Evolutionary conservation across 2,888 invertebrate genomes (phyloP).

Genomic region (Diadromus collaris): DNA sequence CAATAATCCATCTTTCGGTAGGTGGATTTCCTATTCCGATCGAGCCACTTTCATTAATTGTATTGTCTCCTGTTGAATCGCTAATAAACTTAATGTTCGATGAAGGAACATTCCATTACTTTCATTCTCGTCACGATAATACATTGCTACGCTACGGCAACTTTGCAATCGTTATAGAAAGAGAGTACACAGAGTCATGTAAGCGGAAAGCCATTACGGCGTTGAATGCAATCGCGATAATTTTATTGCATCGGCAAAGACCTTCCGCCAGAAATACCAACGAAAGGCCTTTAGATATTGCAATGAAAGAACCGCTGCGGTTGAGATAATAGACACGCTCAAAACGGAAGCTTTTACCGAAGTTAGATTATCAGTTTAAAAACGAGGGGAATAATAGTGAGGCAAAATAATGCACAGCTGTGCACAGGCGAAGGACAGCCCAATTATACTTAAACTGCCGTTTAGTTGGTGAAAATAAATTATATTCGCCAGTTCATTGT

Average conservation of each 20-base stretch:
- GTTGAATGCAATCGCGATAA: slow-evolving; percentile 10
- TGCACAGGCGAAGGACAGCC: not conserved
- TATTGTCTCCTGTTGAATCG: not conserved
- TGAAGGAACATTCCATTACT: not conserved
- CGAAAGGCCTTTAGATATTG: slow-evolving; percentile 2
- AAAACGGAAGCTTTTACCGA: not conserved
- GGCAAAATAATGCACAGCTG: not conserved
- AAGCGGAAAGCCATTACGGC: not conserved
- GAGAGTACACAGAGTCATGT: not conserved
- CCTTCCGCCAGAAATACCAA: not conserved
- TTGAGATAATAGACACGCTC: not conserved
- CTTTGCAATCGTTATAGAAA: not conserved
- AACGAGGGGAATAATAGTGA: slow-evolving; percentile 9
- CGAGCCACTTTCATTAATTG: slow-evolving; percentile 20
- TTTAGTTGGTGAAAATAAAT: slow-evolving; percentile 28
- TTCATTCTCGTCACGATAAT: not conserved
- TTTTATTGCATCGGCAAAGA: slow-evolving; percentile 6
- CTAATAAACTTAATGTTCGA: slow-evolving; percentile 2
- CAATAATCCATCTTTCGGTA: too few species aligned
- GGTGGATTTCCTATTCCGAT: not conserved
- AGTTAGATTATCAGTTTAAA: not conserved
- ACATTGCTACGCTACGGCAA: not conserved
- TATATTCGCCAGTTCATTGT: not conserved
- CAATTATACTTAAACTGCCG: slow-evolving; percentile 13
- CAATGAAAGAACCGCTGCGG: not conserved